Evolutionary conservation across 2,113 vertebrate species (phyloP).

Genomic region (Orcinus orca): DNA sequence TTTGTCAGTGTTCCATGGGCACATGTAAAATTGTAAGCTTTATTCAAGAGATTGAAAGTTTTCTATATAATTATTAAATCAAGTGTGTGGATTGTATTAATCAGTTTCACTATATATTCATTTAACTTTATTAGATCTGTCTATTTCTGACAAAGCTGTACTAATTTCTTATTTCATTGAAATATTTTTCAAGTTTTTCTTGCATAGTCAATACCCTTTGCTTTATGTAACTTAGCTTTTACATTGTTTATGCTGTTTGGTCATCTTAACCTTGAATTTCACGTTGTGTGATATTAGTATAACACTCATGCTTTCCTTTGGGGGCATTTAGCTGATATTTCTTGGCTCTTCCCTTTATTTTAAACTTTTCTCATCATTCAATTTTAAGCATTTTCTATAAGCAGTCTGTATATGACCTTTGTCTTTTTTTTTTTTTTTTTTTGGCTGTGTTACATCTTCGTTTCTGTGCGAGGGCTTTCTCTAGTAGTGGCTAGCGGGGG

Average conservation of each 20-base stretch:
- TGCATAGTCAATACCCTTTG: not conserved
- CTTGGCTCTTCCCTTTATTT: not conserved
- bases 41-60: not conserved
- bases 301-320: not conserved
- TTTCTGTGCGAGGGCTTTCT: too few relatives aligned
- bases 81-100: not conserved
- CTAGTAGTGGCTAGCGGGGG: fast-evolving
- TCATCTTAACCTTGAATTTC: not conserved
- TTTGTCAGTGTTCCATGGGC: not conserved
- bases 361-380: not conserved
- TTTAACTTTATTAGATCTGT: slow-evolving; percentile 14
- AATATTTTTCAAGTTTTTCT: not conserved
- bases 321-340: not conserved
- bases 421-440: not conserved
- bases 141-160: not conserved
- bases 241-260: not conserved
- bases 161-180: not conserved
- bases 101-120: not conserved
- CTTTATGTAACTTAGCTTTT: not conserved
- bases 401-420: not conserved
- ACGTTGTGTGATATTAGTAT: not conserved
- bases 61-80: not conserved
- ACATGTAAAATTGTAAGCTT: not conserved
- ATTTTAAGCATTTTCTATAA: not conserved
- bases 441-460: too few relatives aligned